Conservation (phyloP, 2,113 vertebrate species). For the Triplophysa dalaica region DNA sequence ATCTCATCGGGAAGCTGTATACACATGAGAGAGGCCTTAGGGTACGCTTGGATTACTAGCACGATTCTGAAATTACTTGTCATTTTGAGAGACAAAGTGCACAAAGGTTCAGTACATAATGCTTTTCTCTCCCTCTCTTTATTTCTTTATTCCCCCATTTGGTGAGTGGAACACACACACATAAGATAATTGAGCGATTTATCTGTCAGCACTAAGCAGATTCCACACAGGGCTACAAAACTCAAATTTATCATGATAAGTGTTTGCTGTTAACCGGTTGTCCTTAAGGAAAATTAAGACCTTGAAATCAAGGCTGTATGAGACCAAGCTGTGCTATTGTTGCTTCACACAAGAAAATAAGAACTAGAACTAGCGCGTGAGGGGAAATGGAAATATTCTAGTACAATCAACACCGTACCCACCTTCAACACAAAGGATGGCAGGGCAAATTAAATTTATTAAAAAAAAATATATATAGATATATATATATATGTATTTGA, state of each 20-base stretch:
- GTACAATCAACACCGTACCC: neutral
- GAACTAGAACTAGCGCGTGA: neutral
- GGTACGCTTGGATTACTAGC: slow-evolving; percentile 21
- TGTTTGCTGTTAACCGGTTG: neutral
- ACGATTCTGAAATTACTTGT: slow-evolving; percentile 18
- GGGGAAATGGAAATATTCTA: slow-evolving; percentile 8
- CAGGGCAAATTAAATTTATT: neutral
- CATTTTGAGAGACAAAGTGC: slow-evolving; percentile 10
- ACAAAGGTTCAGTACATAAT: slow-evolving; percentile 20
- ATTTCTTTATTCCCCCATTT: neutral
- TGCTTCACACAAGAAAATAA: slow-evolving; percentile 1
- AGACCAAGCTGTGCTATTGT: slow-evolving; percentile 5
- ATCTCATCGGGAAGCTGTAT: slow-evolving; percentile 7
- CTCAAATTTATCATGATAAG: slow-evolving; percentile 19
- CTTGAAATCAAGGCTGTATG: slow-evolving; percentile 17
- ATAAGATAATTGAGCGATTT: slow-evolving; percentile 1
- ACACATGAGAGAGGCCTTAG: neutral
- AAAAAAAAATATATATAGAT: neutral
- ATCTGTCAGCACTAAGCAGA: slow-evolving; percentile 32
- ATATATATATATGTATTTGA: neutral
- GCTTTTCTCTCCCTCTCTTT: slow-evolving; percentile 18
- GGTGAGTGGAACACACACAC: neutral
- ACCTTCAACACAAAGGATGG: neutral
- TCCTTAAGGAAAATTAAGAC: slow-evolving; percentile 44
- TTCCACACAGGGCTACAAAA: neutral